phyloP scores from a whole-genome alignment of 1,140 invertebrate genomes.

The Cephus cinctus region DNA sequence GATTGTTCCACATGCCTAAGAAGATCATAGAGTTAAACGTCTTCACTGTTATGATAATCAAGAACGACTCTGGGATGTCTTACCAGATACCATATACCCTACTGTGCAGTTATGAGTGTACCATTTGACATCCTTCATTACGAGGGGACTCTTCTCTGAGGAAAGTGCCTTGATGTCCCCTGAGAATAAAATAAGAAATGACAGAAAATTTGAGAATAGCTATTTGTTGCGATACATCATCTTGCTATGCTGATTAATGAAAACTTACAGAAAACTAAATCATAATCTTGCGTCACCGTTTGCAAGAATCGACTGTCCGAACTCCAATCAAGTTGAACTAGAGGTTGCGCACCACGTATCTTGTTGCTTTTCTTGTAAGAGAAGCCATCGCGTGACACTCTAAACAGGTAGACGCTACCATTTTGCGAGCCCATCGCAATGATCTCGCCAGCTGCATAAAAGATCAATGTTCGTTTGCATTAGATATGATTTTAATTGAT shows the following conservation, averaged over 20 bases:
- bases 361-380: conserved; percentile 86
- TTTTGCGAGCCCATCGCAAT: conserved; percentile 90
- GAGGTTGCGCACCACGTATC: conserved; percentile 77
- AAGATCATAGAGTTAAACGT: too few relatives aligned
- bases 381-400: conserved; percentile 81
- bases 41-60: neutral
- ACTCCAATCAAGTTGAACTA: conserved; percentile 89
- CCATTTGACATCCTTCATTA: conserved; percentile 90
- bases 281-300: conserved; percentile 90
- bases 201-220: neutral
- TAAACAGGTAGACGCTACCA: conserved; percentile 81
- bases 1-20: conserved; percentile 84
- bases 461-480: neutral
- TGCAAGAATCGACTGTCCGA: conserved; percentile 83
- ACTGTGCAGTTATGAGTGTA: conserved; percentile 81
- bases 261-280: conserved; percentile 82
- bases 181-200: conserved; percentile 45
- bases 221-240: too few relatives aligned
- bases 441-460: conserved; percentile 76
- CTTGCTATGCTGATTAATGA: neutral
- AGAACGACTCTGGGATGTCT: conserved; percentile 17
- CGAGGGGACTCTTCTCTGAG: conserved; percentile 78
- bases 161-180: conserved; percentile 84
- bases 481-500: conserved; percentile 1
- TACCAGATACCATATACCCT: conserved; percentile 81